A percentile compares a stretch with the other conserved stretches of the same genome.
Conservation (phyloP, 92 coral and sea anemone species). For the Heteractis magnifica region DNA sequence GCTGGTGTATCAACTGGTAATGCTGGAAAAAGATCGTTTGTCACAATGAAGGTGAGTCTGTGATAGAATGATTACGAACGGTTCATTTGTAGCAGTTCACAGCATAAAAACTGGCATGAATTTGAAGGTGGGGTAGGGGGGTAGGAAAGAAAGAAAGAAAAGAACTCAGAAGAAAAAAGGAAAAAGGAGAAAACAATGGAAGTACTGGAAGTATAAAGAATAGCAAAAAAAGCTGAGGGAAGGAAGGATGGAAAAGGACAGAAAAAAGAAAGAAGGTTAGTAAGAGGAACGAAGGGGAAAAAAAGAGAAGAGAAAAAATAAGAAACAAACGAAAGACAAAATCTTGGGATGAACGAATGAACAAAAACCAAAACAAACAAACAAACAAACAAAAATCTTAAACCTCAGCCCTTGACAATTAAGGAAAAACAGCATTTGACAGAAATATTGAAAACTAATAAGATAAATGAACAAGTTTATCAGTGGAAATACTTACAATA, state of each 20-base stretch:
- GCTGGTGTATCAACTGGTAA: background rate
- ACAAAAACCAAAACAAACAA: too few species aligned
- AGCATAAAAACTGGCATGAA: background rate
- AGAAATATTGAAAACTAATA: too few species aligned
- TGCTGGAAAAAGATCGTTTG: slow-evolving; percentile 4
- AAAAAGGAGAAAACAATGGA: too few species aligned
- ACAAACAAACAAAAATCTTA: too few species aligned
- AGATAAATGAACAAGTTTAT: too few species aligned
- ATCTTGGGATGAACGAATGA: too few species aligned
- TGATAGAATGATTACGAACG: background rate
- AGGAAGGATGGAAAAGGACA: background rate
- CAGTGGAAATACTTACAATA: too few species aligned
- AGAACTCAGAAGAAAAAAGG: background rate
- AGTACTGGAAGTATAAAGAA: too few species aligned
- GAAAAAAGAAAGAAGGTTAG: background rate
- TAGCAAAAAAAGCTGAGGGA: too few species aligned
- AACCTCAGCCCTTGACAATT: too few species aligned
- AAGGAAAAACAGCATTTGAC: too few species aligned
- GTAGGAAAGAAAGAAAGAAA: background rate
- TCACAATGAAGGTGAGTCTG: background rate
- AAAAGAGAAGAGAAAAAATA: background rate
- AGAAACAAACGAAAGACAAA: background rate
- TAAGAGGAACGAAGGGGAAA: background rate
- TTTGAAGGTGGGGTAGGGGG: background rate
- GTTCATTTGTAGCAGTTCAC: background rate